Percentiles rank a stretch among this genome's conserved stretches.
Conservation (phyloP, 2,113 vertebrate species). For the Rattus rattus region DNA sequence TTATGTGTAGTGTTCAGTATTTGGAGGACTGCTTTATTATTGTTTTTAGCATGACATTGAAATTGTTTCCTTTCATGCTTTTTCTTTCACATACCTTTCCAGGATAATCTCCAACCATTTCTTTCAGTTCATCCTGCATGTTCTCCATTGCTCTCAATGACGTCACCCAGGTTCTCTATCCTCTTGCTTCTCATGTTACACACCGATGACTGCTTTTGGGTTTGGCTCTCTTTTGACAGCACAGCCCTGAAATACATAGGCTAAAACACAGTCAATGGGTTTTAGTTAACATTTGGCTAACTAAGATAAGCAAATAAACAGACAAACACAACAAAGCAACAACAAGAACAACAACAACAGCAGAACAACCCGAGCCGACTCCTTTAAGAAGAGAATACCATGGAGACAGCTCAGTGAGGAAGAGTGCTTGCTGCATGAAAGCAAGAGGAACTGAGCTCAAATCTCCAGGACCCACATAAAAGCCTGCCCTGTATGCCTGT, state of each 20-base stretch:
- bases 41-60: constrained; percentile 15
- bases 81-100: background rate
- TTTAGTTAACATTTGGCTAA: constrained; percentile 7
- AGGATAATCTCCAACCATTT: background rate
- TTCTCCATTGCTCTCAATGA: background rate
- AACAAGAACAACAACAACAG: background rate
- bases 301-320: background rate
- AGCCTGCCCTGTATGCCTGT: too few relatives aligned
- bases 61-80: background rate
- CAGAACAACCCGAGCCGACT: background rate
- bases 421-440: background rate
- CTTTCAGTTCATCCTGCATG: background rate
- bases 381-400: constrained; percentile 16
- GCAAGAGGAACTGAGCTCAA: background rate
- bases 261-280: background rate
- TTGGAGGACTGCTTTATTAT: background rate
- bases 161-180: background rate
- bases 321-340: background rate
- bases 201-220: background rate
- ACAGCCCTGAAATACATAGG: background rate
- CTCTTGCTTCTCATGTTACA: background rate
- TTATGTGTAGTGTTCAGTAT: background rate
- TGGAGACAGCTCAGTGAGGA: background rate
- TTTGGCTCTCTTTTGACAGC: background rate
- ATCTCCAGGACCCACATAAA: background rate